phyloP scores from a whole-genome alignment of 2,113 vertebrate species.

The Channa argus region DNA sequence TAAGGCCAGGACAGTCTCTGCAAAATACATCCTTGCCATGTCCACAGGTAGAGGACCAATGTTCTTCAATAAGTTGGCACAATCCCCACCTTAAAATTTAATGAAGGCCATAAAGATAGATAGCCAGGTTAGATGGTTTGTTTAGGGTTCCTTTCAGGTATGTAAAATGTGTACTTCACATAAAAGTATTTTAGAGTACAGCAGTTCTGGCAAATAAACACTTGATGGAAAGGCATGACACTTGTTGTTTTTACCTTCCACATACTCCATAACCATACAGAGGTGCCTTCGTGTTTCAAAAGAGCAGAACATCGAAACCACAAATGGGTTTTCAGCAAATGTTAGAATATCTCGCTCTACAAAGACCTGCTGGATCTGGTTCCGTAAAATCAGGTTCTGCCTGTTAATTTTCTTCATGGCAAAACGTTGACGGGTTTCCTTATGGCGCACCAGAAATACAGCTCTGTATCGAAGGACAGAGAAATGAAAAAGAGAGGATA shows the following conservation, averaged over 20 bases:
- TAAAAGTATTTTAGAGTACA: neutral
- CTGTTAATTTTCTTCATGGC: conserved; percentile 99
- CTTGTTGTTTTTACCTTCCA: conserved; percentile 87
- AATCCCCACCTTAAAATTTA: conserved; percentile 88
- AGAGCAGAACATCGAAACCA: conserved; percentile 98
- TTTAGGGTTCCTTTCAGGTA: neutral
- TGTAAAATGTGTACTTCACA: neutral
- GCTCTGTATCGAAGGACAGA: conserved; percentile 77
- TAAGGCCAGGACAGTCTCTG: conserved; percentile 92
- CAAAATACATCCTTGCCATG: conserved; percentile 97
- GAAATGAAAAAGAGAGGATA: neutral
- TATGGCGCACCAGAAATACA: conserved; percentile 93
- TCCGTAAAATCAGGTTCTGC: conserved; percentile 94
- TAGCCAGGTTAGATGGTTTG: neutral
- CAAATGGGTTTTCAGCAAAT: conserved; percentile 96
- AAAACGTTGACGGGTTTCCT: conserved; percentile 91
- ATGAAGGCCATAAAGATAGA: conserved; percentile 6
- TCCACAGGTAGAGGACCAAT: conserved; percentile 94
- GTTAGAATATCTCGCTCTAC: conserved; percentile 97
- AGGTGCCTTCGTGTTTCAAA: conserved; percentile 94
- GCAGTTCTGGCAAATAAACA: neutral
- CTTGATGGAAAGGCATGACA: neutral
- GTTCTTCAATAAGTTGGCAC: conserved; percentile 94
- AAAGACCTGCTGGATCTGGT: conserved; percentile 98
- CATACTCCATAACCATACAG: conserved; percentile 98